A percentile compares a stretch with the other conserved stretches of the same genome.
Conservation (phyloP, 2,888 invertebrate genomes). For the Pachliopta kotzebuea region DNA sequence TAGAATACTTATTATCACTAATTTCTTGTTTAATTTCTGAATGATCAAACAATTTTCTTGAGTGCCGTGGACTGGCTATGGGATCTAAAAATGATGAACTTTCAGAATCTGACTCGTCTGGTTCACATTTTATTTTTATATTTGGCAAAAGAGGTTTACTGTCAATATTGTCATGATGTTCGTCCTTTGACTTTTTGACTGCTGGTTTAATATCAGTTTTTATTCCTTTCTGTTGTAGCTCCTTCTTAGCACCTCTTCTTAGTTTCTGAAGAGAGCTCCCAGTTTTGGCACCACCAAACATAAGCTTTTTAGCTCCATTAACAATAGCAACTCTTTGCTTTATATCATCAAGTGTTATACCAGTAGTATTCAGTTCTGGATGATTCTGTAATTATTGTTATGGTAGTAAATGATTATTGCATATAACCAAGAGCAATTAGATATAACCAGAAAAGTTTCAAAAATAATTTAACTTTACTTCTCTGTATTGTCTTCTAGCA, state of each 20-base stretch:
- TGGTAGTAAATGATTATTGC: constrained; percentile 16
- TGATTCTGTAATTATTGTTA: constrained; percentile 77
- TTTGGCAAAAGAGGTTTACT: constrained; percentile 61
- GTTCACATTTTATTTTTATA: constrained; percentile 70
- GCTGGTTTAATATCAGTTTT: constrained; percentile 48
- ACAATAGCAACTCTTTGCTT: constrained; percentile 76
- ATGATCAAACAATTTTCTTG: constrained; percentile 58
- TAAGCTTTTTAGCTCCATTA: constrained; percentile 75
- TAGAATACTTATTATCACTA: constrained; percentile 53
- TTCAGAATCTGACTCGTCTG: constrained; percentile 71
- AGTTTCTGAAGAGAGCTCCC: constrained; percentile 56
- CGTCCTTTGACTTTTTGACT: constrained; percentile 60
- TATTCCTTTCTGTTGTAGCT: constrained; percentile 46
- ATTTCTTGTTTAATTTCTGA: constrained; percentile 66
- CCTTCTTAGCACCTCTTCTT: constrained; percentile 60
- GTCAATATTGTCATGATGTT: constrained; percentile 51
- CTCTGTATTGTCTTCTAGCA: constrained; percentile 84
- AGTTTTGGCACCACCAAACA: constrained; percentile 68
- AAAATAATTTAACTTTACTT: constrained; percentile 66
- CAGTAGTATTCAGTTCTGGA: constrained; percentile 88
- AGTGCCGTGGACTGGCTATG: constrained; percentile 63
- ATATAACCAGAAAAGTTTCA: background rate
- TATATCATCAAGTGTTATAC: constrained; percentile 84
- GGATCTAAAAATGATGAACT: constrained; percentile 72
- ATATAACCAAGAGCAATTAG: too few species aligned